Evolutionary conservation across 1,140 invertebrate species (phyloP).

Genomic region (Ylistrum balloti): DNA sequence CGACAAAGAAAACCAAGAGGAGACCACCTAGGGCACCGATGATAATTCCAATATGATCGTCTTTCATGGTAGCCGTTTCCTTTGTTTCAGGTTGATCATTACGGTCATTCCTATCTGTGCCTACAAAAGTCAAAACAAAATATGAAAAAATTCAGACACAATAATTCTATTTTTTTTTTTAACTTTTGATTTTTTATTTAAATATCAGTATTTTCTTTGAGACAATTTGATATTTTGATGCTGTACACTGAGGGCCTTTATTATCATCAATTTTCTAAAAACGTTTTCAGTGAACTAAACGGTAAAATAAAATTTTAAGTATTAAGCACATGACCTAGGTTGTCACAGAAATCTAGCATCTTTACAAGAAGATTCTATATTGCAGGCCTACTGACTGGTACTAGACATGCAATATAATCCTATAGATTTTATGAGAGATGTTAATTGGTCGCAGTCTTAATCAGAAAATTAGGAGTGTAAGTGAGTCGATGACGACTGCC

Average conservation of each 20-base stretch:
- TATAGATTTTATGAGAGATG: no score
- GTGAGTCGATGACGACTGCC: neutral
- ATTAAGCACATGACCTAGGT: neutral
- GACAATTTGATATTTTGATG: neutral
- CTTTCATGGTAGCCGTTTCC: slow-evolving; percentile 54
- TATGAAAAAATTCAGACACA: neutral
- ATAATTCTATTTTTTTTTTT: neutral
- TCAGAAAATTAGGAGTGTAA: neutral
- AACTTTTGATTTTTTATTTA: neutral
- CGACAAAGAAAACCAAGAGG: slow-evolving; percentile 88
- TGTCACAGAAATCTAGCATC: neutral
- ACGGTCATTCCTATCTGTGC: neutral
- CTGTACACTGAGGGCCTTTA: neutral
- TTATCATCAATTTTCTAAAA: neutral
- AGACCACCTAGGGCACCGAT: slow-evolving; percentile 91
- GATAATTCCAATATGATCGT: slow-evolving; percentile 89
- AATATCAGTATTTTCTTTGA: neutral
- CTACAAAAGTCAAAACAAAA: neutral
- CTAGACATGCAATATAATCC: neutral
- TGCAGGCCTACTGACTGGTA: neutral
- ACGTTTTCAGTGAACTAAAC: neutral
- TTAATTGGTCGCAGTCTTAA: neutral
- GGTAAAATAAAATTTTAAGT: neutral
- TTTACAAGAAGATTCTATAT: neutral
- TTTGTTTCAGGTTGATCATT: slow-evolving; percentile 44